phyloP scores from a whole-genome alignment of 2,113 vertebrate genomes.

The Machaerirhynchus nigripectus region DNA sequence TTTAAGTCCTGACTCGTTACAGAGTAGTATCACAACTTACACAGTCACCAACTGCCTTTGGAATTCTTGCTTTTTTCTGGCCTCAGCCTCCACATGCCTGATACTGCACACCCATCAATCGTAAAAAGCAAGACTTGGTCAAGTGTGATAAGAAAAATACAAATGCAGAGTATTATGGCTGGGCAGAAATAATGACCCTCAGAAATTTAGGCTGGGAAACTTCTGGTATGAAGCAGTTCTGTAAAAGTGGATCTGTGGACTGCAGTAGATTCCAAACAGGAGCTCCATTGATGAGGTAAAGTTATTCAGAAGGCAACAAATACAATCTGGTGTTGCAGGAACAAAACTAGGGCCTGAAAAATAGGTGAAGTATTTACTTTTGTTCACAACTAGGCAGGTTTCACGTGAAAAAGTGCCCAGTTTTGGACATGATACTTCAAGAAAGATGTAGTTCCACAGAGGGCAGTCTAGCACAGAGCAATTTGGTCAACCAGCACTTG shows the following conservation, averaged over 20 bases:
- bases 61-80: background rate
- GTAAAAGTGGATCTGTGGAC: background rate
- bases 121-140: background rate
- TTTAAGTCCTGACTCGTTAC: background rate
- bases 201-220: background rate
- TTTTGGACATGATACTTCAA: background rate
- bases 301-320: background rate
- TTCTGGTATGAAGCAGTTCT: background rate
- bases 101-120: background rate
- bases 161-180: background rate
- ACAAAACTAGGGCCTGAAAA: background rate
- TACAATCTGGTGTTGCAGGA: background rate
- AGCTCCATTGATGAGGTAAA: background rate
- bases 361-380: background rate
- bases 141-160: background rate
- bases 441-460: background rate
- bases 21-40: background rate
- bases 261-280: background rate
- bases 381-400: background rate
- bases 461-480: background rate
- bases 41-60: background rate
- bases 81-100: background rate
- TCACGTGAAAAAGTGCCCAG: accelerated
- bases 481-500: background rate
- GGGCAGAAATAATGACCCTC: background rate